These are phyloP conservation scores for Trachurus trachurus DNA, from an alignment of 2,797 vertebrate genomes.

Conservation along the genomic window DNA sequence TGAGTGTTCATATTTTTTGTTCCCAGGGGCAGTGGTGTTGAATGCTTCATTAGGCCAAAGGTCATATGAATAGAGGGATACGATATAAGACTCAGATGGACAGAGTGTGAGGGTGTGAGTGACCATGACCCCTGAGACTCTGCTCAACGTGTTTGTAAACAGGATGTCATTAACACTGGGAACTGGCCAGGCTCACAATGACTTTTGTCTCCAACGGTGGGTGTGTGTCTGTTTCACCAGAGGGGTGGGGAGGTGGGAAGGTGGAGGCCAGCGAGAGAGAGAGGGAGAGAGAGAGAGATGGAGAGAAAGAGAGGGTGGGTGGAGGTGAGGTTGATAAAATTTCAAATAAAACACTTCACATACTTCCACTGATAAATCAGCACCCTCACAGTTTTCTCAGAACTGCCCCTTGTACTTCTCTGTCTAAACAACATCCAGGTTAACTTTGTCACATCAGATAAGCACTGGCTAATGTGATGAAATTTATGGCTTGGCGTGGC, in stretches of 20 bases:
- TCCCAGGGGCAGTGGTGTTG: slow-evolving; percentile 20
- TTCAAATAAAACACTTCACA: slow-evolving; percentile 70
- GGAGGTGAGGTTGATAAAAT: slow-evolving; percentile 61
- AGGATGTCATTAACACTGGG: slow-evolving; percentile 98
- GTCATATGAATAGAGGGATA: slow-evolving; percentile 80
- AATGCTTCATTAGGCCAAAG: slow-evolving; percentile 70
- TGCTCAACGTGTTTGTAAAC: slow-evolving; percentile 95
- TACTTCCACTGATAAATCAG: slow-evolving; percentile 74
- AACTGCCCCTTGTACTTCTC: slow-evolving; percentile 62
- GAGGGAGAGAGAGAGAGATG: slow-evolving; percentile 4
- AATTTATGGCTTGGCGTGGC: slow-evolving; percentile 71
- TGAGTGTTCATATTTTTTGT: slow-evolving; percentile 13
- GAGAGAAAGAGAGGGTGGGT: background rate
- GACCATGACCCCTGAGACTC: slow-evolving; percentile 93
- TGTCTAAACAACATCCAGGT: slow-evolving; percentile 77
- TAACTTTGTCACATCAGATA: slow-evolving; percentile 83
- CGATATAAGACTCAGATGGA: slow-evolving; percentile 72
- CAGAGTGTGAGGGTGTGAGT: slow-evolving; percentile 81
- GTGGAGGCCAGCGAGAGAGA: slow-evolving; percentile 5
- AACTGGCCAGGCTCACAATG: slow-evolving; percentile 87
- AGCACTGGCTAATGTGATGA: slow-evolving; percentile 75
- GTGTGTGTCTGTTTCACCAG: slow-evolving; percentile 22
- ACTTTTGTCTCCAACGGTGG: slow-evolving; percentile 71
- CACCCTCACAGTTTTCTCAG: slow-evolving; percentile 65
- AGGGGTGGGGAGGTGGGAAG: background rate